Base-by-base conservation (phyloP, 2,797 vertebrate genomes). In the Atherinosoma microstoma region DNA sequence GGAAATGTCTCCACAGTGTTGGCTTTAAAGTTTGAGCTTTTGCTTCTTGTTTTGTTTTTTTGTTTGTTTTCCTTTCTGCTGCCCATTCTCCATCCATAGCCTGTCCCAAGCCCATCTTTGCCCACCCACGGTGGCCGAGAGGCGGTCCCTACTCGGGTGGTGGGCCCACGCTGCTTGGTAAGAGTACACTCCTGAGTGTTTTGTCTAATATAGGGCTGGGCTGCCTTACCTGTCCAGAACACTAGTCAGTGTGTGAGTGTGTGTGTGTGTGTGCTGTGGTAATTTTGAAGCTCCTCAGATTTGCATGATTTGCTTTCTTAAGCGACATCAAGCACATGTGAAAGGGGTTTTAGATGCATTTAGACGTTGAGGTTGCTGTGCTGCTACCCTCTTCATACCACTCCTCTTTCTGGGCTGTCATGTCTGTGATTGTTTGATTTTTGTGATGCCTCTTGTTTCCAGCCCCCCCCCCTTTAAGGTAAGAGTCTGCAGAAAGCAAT, bases 91-190 rank as follows among this genome's bases (percentile, higher is more conserved):
- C 73, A 51, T 89, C 90, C 84, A 63, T 95, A 97, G 95, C 93
- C 86, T 58, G 69, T 92, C 75, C 87, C 65, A 2, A 87, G 89
- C 89, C 94, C 92, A 6, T 93, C 92, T 91, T 67, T 95, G 86
- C 91, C 89, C 67, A 9, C 88, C 85, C 91, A 90, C 59, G 69
- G 84, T 67, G 90, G 90, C 91, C 95, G 92, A 90, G 94, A 95
- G 56, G 84, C 72, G 16, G 88, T 88, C 67, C 63, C 75, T 78
- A 79, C 82, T 90, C 91, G 92, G 90, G 92, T 93, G 91, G 87
- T 92, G 90, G 92, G 93, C 92, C 94, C 95, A 9, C 62, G 84
- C 58, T 93, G 92, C 82, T 91, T 92, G 93, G 91, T 95, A 93
- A 93, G 94, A 86, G 82, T 66, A 63, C 81, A 79, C 51, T 27